A percentile compares a stretch with the other conserved stretches of the same genome.
Conservation (phyloP, 2,797 vertebrate genomes). For the Melanotaenia pygmaea region DNA sequence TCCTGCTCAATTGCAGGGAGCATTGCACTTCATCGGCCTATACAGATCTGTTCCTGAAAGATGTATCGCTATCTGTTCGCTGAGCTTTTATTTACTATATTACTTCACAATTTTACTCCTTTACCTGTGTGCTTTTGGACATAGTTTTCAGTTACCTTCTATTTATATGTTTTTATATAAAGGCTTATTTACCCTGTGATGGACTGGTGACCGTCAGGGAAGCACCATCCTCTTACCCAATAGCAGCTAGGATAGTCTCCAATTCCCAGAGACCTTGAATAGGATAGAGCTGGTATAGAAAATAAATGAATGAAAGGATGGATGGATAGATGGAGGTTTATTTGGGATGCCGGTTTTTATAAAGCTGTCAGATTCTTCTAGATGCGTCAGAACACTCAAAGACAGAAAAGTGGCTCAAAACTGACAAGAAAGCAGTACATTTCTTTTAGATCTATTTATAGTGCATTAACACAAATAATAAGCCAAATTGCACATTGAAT, state of each 20-base stretch:
- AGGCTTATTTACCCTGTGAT: neutral
- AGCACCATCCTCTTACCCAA: too few species aligned
- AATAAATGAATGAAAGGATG: too few species aligned
- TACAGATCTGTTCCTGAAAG: constrained; percentile 44
- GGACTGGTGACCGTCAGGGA: too few species aligned
- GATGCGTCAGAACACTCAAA: constrained; percentile 10
- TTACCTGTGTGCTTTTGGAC: constrained; percentile 16
- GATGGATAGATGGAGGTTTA: neutral
- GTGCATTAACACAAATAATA: constrained; percentile 49
- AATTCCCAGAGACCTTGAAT: too few species aligned
- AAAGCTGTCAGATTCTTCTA: constrained; percentile 19
- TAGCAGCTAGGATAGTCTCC: too few species aligned
- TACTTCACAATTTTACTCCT: constrained; percentile 37
- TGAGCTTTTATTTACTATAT: constrained; percentile 42
- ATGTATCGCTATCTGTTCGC: constrained; percentile 53
- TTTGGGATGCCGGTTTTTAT: neutral
- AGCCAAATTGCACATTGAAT: constrained; percentile 39
- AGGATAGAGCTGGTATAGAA: too few species aligned
- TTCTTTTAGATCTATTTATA: constrained; percentile 50
- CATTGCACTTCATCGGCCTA: constrained; percentile 50
- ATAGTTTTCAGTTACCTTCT: neutral
- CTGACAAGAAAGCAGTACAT: constrained; percentile 42
- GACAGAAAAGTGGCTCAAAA: constrained; percentile 33
- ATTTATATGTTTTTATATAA: neutral
- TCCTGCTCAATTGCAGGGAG: constrained; percentile 62